Base-by-base conservation (phyloP, 2,113 vertebrate species). In the Callipepla squamata region DNA sequence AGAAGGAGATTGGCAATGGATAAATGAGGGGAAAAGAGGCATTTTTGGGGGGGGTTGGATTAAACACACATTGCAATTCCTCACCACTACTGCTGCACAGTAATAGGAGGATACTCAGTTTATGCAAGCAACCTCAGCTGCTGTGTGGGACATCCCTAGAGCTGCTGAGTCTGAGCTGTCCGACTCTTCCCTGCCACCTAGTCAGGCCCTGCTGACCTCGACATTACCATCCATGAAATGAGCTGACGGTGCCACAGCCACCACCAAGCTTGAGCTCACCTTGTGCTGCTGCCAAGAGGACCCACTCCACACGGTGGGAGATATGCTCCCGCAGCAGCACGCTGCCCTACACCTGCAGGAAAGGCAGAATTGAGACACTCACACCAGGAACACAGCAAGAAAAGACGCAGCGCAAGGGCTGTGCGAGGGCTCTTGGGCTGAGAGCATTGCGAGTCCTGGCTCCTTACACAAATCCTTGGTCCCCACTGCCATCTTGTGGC, bases 401-500 rank as follows among this genome's bases (percentile, higher is more conserved):
- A 80, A 69, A 63, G 8, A 40, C 58, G 38, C 19, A 32, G 11
- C n/a, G n/a, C n/a, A n/a, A n/a, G n/a, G n/a, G n/a, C n/a, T n/a
- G n/a, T n/a, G n/a, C n/a, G n/a, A n/a, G n/a, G n/a, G n/a, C 9
- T 57, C 23, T 2, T 51, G 62, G 59, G 57, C 53, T 38, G 34
- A 89, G 93, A 51, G 12, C 74, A 38, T 21, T 32, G 11, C 1
- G 82, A n/a, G 86, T 45, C 72, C 68, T 84, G 69, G 76, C 3
- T 93, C 26, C 36, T 68, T 0, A 0, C 50, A 36, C 87, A 53
- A 94, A 96, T 94, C 0, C 8, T 91, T 91, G 95, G 94, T 14
- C 66, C 94, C 86, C 95, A 96, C 96, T 97, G 97, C 97, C 97
- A 97, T 96, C 97, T 97, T 96, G 97, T 97, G 97, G 97, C 81